Evolutionary conservation across 2,797 vertebrate genomes (phyloP), one percentile per base, ranked within the genome.

Genomic region (Diglossa cyanea): DNA sequence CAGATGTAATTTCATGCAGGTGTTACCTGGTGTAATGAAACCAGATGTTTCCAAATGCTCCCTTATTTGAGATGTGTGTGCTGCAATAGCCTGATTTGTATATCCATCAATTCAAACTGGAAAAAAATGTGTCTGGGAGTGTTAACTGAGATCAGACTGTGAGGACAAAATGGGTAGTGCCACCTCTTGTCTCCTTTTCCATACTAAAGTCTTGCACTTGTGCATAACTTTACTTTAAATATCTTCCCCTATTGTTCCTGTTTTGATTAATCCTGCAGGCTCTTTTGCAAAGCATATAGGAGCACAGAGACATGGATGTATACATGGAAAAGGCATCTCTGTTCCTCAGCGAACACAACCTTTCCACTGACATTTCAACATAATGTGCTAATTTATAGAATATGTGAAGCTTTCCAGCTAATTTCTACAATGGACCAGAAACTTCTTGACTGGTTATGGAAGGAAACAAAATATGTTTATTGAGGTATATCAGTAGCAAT

Each of bases 11-110:
- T 96, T 96, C 93, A 87, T 92, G 95, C 94, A 97, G 96, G 93
- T 97, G 95, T 94, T 97, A 92, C 86, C 94, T 95, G 91, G 76
- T 80, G 73, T 96, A 96, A 97, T 93, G 93, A 97, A 93, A 93
- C 93, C 96, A 97, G 96, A 95, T 97, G 96, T 96, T 96, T 94
- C 88, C 61, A 88, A 80, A 80, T 60, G 58, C 67, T 85, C 83
- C 37, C 42, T 95, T 76, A 80, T 66, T 88, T 65, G 42, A 91
- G 95, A 62, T 40, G 78, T 54, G 55, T 78, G 80, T 10, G 66
- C 72, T 74, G 76, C 91, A 74, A 70, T 6, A 80, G 51, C 75
- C 73, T 62, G 73, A 86, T 92, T 50, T 80, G 66, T 92, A 39
- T 24, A 94, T 76, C 94, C 82, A 76, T 62, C 62, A 50, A 66